Conservation (phyloP, 2,888 invertebrate genomes). For the Hypselothyrea guttata region DNA sequence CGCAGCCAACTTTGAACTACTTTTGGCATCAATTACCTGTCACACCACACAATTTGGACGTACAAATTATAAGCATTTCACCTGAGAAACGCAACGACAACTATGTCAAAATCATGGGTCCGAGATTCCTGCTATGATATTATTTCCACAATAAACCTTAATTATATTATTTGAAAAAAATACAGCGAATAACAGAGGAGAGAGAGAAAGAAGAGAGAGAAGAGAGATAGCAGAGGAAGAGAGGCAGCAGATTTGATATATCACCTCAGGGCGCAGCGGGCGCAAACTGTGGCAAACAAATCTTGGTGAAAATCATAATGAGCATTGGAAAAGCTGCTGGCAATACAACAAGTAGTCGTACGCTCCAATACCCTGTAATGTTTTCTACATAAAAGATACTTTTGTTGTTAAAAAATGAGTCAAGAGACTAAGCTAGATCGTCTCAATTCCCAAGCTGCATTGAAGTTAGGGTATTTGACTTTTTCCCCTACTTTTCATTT, state of each 20-base stretch:
- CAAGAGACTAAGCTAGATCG: too few species aligned
- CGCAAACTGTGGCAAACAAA: slow-evolving; percentile 59
- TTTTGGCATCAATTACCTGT: slow-evolving; percentile 75
- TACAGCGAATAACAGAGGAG: too few species aligned
- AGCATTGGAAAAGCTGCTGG: slow-evolving; percentile 51
- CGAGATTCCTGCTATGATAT: slow-evolving; percentile 40
- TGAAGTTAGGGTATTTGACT: slow-evolving; percentile 27
- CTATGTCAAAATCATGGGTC: slow-evolving; percentile 61
- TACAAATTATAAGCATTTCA: slow-evolving; percentile 74
- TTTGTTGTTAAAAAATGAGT: too few species aligned
- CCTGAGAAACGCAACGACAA: slow-evolving; percentile 45
- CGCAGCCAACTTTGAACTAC: slow-evolving; percentile 43
- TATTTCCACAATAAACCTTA: slow-evolving; percentile 66
- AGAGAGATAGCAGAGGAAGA: background rate
- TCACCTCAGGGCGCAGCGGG: slow-evolving; percentile 53
- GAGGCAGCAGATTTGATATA: slow-evolving; percentile 56
- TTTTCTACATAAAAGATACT: too few species aligned
- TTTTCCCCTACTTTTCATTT: slow-evolving; percentile 49
- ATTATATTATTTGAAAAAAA: slow-evolving; percentile 71
- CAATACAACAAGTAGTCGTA: slow-evolving; percentile 2
- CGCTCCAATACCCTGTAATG: slow-evolving; percentile 4
- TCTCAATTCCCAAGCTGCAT: too few species aligned
- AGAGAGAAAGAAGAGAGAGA: background rate
- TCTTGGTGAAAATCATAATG: slow-evolving; percentile 71
- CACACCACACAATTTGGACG: slow-evolving; percentile 52